Base-by-base conservation (phyloP, 2,888 invertebrate genomes). In the Ochropacha duplaris region DNA sequence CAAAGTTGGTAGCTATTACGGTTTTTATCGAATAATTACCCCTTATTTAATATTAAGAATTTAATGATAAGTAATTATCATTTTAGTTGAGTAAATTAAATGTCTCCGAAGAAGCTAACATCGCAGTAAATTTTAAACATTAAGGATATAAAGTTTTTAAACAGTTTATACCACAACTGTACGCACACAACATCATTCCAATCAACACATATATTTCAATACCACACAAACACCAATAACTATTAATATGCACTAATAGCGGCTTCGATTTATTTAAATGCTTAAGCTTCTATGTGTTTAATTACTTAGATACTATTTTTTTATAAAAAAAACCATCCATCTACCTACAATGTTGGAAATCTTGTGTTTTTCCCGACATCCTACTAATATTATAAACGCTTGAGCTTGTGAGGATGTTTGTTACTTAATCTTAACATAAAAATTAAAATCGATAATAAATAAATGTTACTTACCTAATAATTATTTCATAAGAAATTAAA, bases 201-300 rank as follows among this genome's bases (percentile, higher is more conserved):
- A 52, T 52, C 52, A 34, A 52, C 52, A 34, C 52, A 31, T 52
- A 52, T 52, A 52, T 28, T 52, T 22, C 34, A 52, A 52, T 22
- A 34, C 52, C 52, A 52, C 52, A 52, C 31, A 52, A 52, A 31
- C 31, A 52, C 28, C 52, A 22, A 31, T 31, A 52, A 31, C 16
- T 12, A 52, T 52, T 19, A 44, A 44, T 44, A 44, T 44, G 19
- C 44, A 44, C 16, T 44, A 44, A 44, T 19, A 44, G 9, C 19
- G 2, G 19, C 44, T 19, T 2, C 39, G 19, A 44, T 44, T 44
- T n/a, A 44, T 44, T 44, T 9, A 44, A 44, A 44, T 44, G 44
- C 8, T 44, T 44, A n/a, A 19, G 44, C 44, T 44, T 9, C 44
- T 44, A n/a, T 19, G 9, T 44, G 9, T 44, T 19, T 44, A 16